Conservation (phyloP, 2,888 invertebrate genomes). For the Elegia similella region DNA sequence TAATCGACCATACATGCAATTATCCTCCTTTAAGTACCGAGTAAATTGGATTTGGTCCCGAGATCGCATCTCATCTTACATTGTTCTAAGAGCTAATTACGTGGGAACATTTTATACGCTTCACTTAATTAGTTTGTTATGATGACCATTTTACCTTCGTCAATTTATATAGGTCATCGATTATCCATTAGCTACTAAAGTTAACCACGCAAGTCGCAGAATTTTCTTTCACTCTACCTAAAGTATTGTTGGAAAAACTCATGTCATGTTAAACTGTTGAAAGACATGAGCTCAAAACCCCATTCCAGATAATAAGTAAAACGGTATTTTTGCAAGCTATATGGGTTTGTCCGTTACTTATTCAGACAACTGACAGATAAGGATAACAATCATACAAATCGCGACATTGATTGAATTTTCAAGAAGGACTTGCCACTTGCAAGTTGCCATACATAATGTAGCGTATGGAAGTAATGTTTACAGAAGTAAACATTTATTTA, state of each 20-base stretch:
- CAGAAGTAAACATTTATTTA: neutral
- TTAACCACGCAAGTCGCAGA: neutral
- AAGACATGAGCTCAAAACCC: slow-evolving; percentile 56
- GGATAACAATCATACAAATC: slow-evolving; percentile 61
- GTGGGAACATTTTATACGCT: slow-evolving; percentile 36
- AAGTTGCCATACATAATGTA: neutral
- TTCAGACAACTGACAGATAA: slow-evolving; percentile 63
- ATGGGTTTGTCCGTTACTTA: slow-evolving; percentile 65
- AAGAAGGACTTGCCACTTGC: slow-evolving; percentile 44
- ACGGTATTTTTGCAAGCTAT: slow-evolving; percentile 65
- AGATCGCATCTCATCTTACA: slow-evolving; percentile 31
- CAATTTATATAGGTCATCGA: slow-evolving; percentile 13
- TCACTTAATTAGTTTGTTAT: slow-evolving; percentile 18
- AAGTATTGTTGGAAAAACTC: slow-evolving; percentile 21
- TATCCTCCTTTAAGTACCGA: slow-evolving; percentile 29
- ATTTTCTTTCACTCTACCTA: neutral
- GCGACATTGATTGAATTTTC: slow-evolving; percentile 58
- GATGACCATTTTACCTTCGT: slow-evolving; percentile 10
- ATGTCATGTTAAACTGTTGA: slow-evolving; percentile 19
- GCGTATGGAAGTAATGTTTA: neutral
- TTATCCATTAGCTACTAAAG: slow-evolving; percentile 1
- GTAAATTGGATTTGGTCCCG: slow-evolving; percentile 39
- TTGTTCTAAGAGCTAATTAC: slow-evolving; percentile 36
- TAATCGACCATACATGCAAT: slow-evolving; percentile 44
- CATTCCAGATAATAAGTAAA: slow-evolving; percentile 62